Conservation (phyloP, 1,140 invertebrate genomes). For the Helicoverpa zea region DNA sequence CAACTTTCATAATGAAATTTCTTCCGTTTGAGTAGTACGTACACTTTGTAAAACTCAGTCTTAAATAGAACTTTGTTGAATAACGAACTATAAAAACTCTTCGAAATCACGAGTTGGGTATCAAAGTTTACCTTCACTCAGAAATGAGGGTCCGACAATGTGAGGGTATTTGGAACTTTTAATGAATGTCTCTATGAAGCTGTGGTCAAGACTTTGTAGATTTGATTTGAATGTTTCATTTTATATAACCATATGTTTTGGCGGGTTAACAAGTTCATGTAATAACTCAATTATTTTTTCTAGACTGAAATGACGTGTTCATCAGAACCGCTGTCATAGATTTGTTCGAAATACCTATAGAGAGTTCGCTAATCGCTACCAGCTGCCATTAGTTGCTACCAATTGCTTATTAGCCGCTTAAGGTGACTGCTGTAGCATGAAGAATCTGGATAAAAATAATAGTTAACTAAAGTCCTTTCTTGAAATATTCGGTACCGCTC, state of each 20-base stretch:
- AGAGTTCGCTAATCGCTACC: too few species aligned
- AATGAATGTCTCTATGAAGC: slow-evolving; percentile 4
- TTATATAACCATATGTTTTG: not conserved
- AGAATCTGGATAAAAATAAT: too few species aligned
- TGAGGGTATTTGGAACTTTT: slow-evolving; percentile 10
- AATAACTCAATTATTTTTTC: too few species aligned
- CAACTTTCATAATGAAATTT: too few species aligned
- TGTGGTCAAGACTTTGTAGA: not conserved
- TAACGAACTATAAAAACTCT: not conserved
- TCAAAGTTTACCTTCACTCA: not conserved
- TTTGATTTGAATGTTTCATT: not conserved
- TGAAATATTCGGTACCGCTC: too few species aligned
- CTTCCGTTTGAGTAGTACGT: not conserved
- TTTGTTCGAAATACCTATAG: too few species aligned
- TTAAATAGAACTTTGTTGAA: not conserved
- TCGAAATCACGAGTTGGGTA: not conserved
- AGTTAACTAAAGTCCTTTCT: too few species aligned
- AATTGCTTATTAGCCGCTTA: too few species aligned
- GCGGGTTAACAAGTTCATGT: not conserved
- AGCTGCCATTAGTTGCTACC: too few species aligned
- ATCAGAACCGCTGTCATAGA: too few species aligned
- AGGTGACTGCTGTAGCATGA: too few species aligned
- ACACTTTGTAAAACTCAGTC: not conserved
- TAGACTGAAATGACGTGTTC: too few species aligned
- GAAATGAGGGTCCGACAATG: not conserved